Evolutionary conservation across 2,113 vertebrate species (phyloP).

Genomic region (Caracal caracal): DNA sequence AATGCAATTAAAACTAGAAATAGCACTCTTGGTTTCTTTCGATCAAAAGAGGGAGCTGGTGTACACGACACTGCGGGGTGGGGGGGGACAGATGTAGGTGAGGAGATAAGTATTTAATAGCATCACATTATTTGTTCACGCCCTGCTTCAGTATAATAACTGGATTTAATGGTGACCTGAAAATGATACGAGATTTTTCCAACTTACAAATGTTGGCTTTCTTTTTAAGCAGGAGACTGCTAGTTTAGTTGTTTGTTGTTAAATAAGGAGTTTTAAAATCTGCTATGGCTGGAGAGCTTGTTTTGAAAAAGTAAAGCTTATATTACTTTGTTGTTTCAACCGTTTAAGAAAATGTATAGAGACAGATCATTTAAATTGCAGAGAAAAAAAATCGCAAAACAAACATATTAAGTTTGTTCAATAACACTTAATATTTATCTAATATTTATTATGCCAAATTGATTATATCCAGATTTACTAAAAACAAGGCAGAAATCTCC

Average conservation of each 20-base stretch:
- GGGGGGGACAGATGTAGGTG: slow-evolving; percentile 77
- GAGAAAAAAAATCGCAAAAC: slow-evolving; percentile 72
- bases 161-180: slow-evolving; percentile 79
- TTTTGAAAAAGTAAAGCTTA: slow-evolving; percentile 76
- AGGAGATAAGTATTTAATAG: slow-evolving; percentile 68
- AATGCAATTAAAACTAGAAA: slow-evolving; percentile 86
- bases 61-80: slow-evolving; percentile 69
- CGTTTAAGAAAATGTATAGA: slow-evolving; percentile 51
- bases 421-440: slow-evolving; percentile 84
- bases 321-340: slow-evolving; percentile 73
- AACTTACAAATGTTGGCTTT: slow-evolving; percentile 73
- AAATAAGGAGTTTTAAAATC: slow-evolving; percentile 63
- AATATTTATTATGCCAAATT: slow-evolving; percentile 75
- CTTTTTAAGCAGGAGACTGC: slow-evolving; percentile 79
- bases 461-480: slow-evolving; percentile 78
- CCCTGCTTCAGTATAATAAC: slow-evolving; percentile 82
- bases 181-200: slow-evolving; percentile 80
- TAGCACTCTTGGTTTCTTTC: slow-evolving; percentile 89
- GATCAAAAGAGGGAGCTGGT: slow-evolving; percentile 82
- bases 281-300: slow-evolving; percentile 69
- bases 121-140: slow-evolving; percentile 80
- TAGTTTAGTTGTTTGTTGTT: slow-evolving; percentile 78
- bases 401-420: slow-evolving; percentile 83
- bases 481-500: slow-evolving; percentile 75
- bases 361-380: slow-evolving; percentile 58